Percentiles rank a stretch among this genome's conserved stretches.
Conservation (phyloP, 2,888 invertebrate species). For the Balanococcus diminutus region DNA sequence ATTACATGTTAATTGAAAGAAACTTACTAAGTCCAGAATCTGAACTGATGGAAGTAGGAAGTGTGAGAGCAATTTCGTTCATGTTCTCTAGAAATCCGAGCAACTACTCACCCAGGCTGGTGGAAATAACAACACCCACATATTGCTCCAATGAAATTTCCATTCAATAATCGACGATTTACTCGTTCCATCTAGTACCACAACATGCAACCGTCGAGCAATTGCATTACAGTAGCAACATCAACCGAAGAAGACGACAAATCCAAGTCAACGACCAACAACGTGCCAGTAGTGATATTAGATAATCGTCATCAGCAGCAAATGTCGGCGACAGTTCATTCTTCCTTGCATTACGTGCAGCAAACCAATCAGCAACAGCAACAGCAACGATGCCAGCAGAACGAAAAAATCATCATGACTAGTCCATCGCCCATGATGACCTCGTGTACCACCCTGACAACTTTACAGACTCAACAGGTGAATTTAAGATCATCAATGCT, state of each 20-base stretch:
- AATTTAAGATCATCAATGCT: background rate
- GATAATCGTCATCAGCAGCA: conserved; percentile 55
- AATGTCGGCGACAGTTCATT: background rate
- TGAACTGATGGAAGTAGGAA: too few relatives aligned
- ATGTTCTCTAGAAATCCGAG: too few relatives aligned
- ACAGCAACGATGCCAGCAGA: conserved; percentile 52
- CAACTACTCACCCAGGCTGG: too few relatives aligned
- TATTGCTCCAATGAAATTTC: too few relatives aligned
- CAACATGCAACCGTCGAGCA: conserved; percentile 55
- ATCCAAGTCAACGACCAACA: conserved; percentile 54
- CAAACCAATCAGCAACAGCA: conserved; percentile 4
- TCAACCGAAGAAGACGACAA: conserved; percentile 59
- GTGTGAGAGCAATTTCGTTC: background rate
- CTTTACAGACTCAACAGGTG: conserved; percentile 51
- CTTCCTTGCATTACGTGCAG: conserved; percentile 33
- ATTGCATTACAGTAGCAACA: conserved; percentile 59
- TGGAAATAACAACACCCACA: too few relatives aligned
- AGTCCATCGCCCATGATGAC: conserved; percentile 57
- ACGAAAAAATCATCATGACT: conserved; percentile 57
- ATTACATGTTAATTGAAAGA: too few relatives aligned
- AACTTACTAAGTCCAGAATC: too few relatives aligned
- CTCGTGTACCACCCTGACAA: conserved; percentile 55
- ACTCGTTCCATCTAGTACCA: conserved; percentile 10
- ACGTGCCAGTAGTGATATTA: conserved; percentile 58
- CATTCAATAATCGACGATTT: background rate